phyloP scores from a whole-genome alignment of 92 coral and sea anemone genomes.

The Epizoanthus ramosus region DNA sequence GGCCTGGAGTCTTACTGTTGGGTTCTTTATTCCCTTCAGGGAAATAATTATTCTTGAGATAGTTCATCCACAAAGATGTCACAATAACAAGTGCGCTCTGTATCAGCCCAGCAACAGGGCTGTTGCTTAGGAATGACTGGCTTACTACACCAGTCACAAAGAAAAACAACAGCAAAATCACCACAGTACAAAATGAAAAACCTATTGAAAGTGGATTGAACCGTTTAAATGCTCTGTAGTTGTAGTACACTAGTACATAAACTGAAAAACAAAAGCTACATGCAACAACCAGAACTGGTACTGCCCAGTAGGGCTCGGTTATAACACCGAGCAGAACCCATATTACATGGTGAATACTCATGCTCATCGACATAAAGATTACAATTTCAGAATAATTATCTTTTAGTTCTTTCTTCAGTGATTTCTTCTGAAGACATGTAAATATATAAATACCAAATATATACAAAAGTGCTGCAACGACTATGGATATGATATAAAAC shows the following conservation, averaged over 20 bases:
- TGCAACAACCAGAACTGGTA: slow-evolving; percentile 50
- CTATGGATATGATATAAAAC: background rate
- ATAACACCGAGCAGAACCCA: slow-evolving; percentile 67
- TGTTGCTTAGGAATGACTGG: slow-evolving; percentile 25
- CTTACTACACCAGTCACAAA: slow-evolving; percentile 25
- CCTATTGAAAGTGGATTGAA: background rate
- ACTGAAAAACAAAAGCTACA: slow-evolving; percentile 40
- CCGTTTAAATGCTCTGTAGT: background rate
- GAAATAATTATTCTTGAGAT: background rate
- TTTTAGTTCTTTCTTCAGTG: background rate
- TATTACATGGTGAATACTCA: slow-evolving; percentile 50
- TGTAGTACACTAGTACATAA: slow-evolving; percentile 3
- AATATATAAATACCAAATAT: background rate
- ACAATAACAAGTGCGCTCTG: slow-evolving; percentile 17
- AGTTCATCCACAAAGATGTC: background rate
- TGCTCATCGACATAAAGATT: background rate
- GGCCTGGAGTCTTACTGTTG: too few relatives aligned
- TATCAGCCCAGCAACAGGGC: slow-evolving; percentile 11
- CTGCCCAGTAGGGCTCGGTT: slow-evolving; percentile 71
- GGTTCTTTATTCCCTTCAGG: too few relatives aligned
- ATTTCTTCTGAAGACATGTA: background rate
- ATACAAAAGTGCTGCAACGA: background rate
- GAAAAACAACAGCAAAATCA: slow-evolving; percentile 24
- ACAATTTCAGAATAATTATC: background rate
- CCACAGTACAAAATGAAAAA: background rate